Conservation (phyloP, 92 coral and sea anemone species). For the Hydrozoanthus gracilis region DNA sequence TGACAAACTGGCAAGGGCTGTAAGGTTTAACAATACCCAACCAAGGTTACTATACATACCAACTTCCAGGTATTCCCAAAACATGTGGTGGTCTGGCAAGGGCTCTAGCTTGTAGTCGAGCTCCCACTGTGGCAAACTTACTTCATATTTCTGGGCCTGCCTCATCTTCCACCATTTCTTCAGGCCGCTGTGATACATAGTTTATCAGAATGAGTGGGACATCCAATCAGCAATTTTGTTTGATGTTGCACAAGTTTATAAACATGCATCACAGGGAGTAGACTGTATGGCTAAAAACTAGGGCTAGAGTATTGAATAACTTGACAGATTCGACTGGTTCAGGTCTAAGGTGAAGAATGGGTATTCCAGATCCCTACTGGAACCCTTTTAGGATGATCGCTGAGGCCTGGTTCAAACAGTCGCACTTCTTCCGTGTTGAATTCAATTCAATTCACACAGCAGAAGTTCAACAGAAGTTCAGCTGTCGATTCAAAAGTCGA, state of each 20-base stretch:
- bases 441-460: no score
- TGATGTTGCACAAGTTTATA: not conserved
- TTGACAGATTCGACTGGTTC: no score
- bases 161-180: constrained; percentile 91
- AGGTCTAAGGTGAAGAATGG: no score
- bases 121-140: constrained; percentile 84
- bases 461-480: no score
- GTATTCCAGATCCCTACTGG: no score
- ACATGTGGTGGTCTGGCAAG: constrained; percentile 80
- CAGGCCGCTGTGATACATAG: constrained; percentile 61
- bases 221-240: not conserved
- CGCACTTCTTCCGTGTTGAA: no score
- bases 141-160: constrained; percentile 65
- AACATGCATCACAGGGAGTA: not conserved
- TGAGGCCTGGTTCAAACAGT: no score
- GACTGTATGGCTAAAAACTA: no score
- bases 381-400: no score
- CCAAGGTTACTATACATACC: constrained; percentile 58
- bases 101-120: constrained; percentile 81
- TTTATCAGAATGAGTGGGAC: not conserved
- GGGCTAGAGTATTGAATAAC: no score
- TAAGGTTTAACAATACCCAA: not conserved
- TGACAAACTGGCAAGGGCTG: not conserved
- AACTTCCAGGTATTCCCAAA: constrained; percentile 97
- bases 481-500: no score